These are phyloP conservation scores for Mercenaria mercenaria DNA, from an alignment of 1,140 invertebrate genomes.

Conservation along the genomic window DNA sequence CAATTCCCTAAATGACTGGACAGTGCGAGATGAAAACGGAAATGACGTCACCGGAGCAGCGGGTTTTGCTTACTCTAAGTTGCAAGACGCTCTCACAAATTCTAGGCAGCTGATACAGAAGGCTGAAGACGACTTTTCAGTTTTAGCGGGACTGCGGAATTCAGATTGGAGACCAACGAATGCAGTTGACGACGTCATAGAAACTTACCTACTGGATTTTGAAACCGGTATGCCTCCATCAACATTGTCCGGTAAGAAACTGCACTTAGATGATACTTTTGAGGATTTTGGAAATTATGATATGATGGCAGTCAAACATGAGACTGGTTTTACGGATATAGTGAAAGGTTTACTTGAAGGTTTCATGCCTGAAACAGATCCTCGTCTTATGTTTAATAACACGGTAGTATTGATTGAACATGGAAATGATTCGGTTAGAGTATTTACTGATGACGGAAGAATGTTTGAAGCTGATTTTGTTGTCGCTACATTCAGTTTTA, in stretches of 20 bases:
- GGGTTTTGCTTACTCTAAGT: background rate
- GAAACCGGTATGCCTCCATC: slow-evolving; percentile 1
- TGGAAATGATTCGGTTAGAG: background rate
- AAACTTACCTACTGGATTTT: slow-evolving; percentile 40
- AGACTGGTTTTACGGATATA: slow-evolving; percentile 5
- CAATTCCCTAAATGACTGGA: slow-evolving; percentile 26
- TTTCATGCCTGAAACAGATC: background rate
- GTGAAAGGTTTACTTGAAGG: background rate
- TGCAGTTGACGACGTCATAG: slow-evolving; percentile 43
- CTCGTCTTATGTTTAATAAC: slow-evolving; percentile 22
- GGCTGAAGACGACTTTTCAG: slow-evolving; percentile 23
- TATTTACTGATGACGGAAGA: slow-evolving; percentile 25
- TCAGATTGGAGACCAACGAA: slow-evolving; percentile 28
- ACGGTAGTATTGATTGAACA: slow-evolving; percentile 21
- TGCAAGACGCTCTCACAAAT: background rate
- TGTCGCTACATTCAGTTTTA: slow-evolving; percentile 52
- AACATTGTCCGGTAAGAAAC: slow-evolving; percentile 17
- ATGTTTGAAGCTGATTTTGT: slow-evolving; percentile 27
- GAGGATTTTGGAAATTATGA: slow-evolving; percentile 25
- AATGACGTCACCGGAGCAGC: slow-evolving; percentile 15
- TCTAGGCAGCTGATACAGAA: background rate
- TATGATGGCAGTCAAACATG: slow-evolving; percentile 39
- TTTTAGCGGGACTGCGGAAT: slow-evolving; percentile 8
- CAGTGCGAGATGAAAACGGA: slow-evolving; percentile 37
- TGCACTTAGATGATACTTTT: slow-evolving; percentile 10